Conservation (phyloP, 2,797 vertebrate species). For the Hoplostethus mediterraneus region DNA sequence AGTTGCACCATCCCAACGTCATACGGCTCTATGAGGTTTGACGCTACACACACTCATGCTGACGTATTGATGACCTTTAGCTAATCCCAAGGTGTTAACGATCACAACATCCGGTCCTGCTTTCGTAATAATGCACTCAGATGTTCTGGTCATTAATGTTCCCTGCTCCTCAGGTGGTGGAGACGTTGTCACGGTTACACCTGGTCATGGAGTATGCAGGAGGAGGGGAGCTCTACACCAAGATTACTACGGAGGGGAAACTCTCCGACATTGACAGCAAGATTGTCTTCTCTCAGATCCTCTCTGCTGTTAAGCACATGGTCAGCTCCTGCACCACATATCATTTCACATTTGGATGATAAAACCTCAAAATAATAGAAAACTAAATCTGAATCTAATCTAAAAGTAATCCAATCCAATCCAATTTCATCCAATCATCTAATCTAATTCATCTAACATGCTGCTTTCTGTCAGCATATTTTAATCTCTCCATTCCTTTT, state of each 20-base stretch:
- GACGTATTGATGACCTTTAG: not conserved
- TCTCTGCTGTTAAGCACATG: slow-evolving; percentile 98
- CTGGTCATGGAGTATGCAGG: slow-evolving; percentile 96
- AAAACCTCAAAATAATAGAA: not conserved
- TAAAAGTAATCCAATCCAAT: too few species aligned
- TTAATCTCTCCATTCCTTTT: too few species aligned
- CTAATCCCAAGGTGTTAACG: not conserved
- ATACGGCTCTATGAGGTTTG: slow-evolving; percentile 94
- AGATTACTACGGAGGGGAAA: slow-evolving; percentile 94
- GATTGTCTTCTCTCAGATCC: slow-evolving; percentile 95
- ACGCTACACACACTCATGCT: not conserved
- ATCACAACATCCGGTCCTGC: not conserved
- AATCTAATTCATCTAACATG: not conserved
- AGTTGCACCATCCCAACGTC: slow-evolving; percentile 96
- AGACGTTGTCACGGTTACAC: slow-evolving; percentile 94
- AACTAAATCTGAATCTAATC: not conserved
- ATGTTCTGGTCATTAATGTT: not conserved
- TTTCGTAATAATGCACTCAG: not conserved
- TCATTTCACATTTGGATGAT: not conserved
- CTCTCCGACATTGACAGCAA: slow-evolving; percentile 91
- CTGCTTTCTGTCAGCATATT: not conserved
- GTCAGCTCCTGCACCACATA: slow-evolving; percentile 78
- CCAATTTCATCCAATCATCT: not conserved
- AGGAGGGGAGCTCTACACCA: slow-evolving; percentile 97
- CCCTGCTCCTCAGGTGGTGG: slow-evolving; percentile 86